These are phyloP conservation scores for Escarpia spicata DNA, from an alignment of 2,888 invertebrate species.

Conservation along the genomic window DNA sequence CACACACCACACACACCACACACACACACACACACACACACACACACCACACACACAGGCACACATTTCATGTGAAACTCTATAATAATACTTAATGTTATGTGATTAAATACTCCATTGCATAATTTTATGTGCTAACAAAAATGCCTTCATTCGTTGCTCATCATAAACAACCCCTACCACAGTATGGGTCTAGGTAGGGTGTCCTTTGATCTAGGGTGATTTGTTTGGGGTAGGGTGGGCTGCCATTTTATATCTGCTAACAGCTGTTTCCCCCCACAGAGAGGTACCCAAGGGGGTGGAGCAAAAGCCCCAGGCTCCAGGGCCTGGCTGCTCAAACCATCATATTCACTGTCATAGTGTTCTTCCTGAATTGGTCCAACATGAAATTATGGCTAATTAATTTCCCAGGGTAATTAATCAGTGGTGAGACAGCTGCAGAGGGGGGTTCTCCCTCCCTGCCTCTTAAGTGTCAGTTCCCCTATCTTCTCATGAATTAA, in stretches of 20 bases:
- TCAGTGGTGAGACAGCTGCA: background rate
- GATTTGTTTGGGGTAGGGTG: background rate
- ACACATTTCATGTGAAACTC: background rate
- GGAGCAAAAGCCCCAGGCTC: background rate
- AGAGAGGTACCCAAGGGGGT: background rate
- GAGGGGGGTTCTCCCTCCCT: background rate
- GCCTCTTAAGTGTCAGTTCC: background rate
- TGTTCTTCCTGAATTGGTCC: background rate
- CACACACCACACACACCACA: background rate
- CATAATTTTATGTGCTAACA: background rate
- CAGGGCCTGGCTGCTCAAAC: background rate
- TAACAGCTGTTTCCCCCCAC: background rate
- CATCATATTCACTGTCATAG: conserved; percentile 12
- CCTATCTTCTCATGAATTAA: background rate
- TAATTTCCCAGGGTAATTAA: conserved; percentile 13
- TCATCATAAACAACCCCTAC: background rate
- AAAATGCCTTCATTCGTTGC: no score
- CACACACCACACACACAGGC: background rate
- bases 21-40: background rate
- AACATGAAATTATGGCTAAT: conserved; percentile 12
- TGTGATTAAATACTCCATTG: background rate
- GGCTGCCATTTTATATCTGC: conserved; percentile 12
- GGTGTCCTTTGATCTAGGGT: background rate
- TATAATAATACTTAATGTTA: background rate
- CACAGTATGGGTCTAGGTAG: background rate